These are phyloP conservation scores for Oxytorus armatus DNA, from an alignment of 2,888 invertebrate genomes.

Conservation along the genomic window DNA sequence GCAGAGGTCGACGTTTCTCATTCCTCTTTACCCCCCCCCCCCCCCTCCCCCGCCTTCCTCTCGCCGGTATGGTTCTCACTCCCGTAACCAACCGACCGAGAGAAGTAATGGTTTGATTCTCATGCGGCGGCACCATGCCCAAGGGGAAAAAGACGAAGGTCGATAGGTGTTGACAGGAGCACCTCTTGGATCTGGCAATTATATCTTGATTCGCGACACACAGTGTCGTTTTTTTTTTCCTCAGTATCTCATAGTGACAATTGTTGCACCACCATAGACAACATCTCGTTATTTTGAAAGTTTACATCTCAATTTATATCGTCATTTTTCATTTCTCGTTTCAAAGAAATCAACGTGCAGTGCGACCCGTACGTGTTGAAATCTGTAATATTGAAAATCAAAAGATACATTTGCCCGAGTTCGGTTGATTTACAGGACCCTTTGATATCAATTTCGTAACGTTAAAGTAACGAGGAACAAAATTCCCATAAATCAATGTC, in stretches of 20 bases:
- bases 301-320: background rate
- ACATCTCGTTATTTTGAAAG: background rate
- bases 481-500: too few species aligned
- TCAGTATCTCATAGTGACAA: background rate
- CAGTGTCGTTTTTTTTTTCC: constrained; percentile 2
- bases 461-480: too few species aligned
- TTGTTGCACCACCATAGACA: background rate
- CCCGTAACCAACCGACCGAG: constrained; percentile 4
- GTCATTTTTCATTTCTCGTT: too few species aligned
- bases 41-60: background rate
- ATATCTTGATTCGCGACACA: constrained; percentile 29
- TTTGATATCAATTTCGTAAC: too few species aligned
- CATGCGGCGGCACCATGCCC: constrained; percentile 37
- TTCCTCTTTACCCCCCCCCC: constrained; percentile 20
- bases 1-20: constrained; percentile 55
- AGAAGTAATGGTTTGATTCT: constrained; percentile 67
- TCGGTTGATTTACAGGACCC: too few species aligned
- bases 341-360: too few species aligned
- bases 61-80: background rate
- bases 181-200: constrained; percentile 59
- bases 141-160: constrained; percentile 59
- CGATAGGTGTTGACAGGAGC: constrained; percentile 65
- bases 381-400: too few species aligned
- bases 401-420: too few species aligned
- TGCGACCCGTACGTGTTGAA: too few species aligned